phyloP scores from a whole-genome alignment of 2,113 vertebrate species.

The Calyptomena viridis region DNA sequence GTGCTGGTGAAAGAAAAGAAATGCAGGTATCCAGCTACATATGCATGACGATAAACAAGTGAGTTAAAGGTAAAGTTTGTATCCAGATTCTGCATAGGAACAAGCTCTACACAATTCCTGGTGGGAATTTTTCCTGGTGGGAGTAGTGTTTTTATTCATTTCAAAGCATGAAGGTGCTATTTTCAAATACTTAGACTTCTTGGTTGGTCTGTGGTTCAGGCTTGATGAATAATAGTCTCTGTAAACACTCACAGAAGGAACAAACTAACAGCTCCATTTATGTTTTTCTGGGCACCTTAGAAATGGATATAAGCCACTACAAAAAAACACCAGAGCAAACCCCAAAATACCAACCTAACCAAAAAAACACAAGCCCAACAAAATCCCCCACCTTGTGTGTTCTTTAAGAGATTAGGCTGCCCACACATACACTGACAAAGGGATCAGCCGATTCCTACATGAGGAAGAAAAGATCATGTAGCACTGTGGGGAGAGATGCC shows the following conservation, averaged over 20 bases:
- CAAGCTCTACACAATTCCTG: background rate
- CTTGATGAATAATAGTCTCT: background rate
- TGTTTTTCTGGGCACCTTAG: background rate
- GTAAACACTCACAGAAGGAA: background rate
- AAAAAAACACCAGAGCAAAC: background rate
- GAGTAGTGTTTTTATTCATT: background rate
- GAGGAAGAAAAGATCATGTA: background rate
- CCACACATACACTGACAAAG: background rate
- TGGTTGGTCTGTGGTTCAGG: background rate
- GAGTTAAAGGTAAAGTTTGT: background rate
- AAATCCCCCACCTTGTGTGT: background rate
- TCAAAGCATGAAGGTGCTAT: background rate
- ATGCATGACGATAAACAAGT: background rate
- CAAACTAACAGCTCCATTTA: background rate
- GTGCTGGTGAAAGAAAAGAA: background rate
- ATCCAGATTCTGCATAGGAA: background rate
- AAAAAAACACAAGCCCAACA: background rate
- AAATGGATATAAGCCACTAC: background rate
- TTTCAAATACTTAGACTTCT: background rate
- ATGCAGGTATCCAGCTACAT: background rate
- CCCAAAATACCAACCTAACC: background rate
- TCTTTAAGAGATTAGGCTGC: background rate
- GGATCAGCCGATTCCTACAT: background rate
- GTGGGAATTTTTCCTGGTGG: background rate
- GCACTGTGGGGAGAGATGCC: background rate